Evolutionary conservation across 2,888 invertebrate species (phyloP).

Genomic region (Clunio marinus): DNA sequence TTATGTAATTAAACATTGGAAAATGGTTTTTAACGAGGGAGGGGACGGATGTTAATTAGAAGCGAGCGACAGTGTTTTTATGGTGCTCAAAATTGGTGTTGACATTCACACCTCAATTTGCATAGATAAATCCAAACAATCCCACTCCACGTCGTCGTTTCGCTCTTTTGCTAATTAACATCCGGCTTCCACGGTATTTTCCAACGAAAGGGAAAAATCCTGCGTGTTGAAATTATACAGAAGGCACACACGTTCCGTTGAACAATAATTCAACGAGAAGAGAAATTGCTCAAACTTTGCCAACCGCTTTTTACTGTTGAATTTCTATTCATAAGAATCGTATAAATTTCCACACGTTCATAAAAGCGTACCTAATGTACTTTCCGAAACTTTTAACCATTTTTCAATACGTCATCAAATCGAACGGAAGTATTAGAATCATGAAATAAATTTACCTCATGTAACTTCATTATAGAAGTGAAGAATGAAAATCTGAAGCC

Average conservation of each 20-base stretch:
- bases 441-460: too few relatives aligned
- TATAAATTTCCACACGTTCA: too few relatives aligned
- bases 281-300: neutral
- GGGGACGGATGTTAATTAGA: neutral
- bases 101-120: slow-evolving; percentile 29
- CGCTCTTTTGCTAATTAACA: slow-evolving; percentile 13
- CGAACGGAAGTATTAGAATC: too few relatives aligned
- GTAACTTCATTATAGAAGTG: too few relatives aligned
- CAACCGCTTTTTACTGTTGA: neutral
- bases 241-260: neutral
- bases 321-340: too few relatives aligned
- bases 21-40: neutral
- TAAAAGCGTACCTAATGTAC: too few relatives aligned
- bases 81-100: neutral
- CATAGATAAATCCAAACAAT: slow-evolving; percentile 25
- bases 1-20: slow-evolving; percentile 8
- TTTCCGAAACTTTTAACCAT: too few relatives aligned
- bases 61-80: slow-evolving; percentile 1
- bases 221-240: neutral
- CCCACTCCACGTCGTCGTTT: too few relatives aligned
- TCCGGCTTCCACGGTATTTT: neutral
- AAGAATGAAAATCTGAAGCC: too few relatives aligned
- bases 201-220: neutral
- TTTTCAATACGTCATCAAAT: too few relatives aligned
- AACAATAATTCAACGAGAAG: neutral